These are phyloP conservation scores for Gari tellinella DNA, from an alignment of 2,888 invertebrate genomes.

Conservation along the genomic window DNA sequence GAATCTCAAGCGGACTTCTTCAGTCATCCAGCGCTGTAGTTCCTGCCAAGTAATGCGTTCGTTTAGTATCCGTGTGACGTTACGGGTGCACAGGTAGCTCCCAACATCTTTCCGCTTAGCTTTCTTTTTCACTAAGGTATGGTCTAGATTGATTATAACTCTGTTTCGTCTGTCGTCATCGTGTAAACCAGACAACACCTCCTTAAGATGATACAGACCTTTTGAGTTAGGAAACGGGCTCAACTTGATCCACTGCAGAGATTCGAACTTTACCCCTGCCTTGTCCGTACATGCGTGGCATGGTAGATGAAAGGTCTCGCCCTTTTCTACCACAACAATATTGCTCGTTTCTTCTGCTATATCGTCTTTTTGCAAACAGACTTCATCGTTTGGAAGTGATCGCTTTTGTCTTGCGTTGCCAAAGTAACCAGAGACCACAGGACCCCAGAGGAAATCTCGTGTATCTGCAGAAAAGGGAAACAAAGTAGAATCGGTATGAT, in stretches of 20 bases:
- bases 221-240: conserved; percentile 24
- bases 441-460: too few species aligned
- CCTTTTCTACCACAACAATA: conserved; percentile 45
- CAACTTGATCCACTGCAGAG: conserved; percentile 56
- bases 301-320: conserved; percentile 43
- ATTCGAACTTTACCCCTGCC: conserved; percentile 9
- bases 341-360: conserved; percentile 7
- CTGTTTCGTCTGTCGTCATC: conserved; percentile 62
- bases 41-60: conserved; percentile 27
- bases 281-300: conserved; percentile 48
- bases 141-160: conserved; percentile 51
- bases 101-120: conserved; percentile 30
- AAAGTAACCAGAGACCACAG: too few species aligned
- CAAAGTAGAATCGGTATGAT: too few species aligned
- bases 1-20: conserved; percentile 26
- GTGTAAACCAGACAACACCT: conserved; percentile 62
- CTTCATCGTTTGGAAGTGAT: conserved; percentile 1
- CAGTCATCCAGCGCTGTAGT: conserved; percentile 34
- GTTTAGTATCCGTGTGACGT: conserved; percentile 17
- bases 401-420: conserved; percentile 2
- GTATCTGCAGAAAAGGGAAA: too few species aligned
- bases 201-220: conserved; percentile 37
- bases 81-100: conserved; percentile 44
- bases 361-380: background rate
- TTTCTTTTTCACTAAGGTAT: conserved; percentile 60